Conservation (phyloP, 2,797 vertebrate genomes). For the Tragelaphus eurycerus region DNA sequence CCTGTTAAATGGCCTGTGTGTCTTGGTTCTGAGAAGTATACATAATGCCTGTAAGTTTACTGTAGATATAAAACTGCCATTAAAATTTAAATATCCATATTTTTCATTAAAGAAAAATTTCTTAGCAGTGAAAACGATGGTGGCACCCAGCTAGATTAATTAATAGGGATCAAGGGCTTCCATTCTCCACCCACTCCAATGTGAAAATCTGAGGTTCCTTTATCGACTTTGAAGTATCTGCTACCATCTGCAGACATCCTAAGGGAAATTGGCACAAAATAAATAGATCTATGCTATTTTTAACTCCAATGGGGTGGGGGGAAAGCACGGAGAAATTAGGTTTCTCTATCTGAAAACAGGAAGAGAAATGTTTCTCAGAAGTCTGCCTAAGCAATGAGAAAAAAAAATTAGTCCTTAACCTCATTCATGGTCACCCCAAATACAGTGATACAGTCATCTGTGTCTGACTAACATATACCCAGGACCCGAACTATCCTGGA, state of each 20-base stretch:
- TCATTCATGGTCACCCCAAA: background rate
- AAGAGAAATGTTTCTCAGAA: slow-evolving; percentile 25
- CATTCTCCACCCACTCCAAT: background rate
- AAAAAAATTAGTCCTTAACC: background rate
- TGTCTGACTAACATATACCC: background rate
- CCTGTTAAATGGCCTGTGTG: background rate
- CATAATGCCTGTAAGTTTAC: background rate
- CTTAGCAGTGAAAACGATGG: background rate
- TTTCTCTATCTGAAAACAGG: slow-evolving; percentile 36
- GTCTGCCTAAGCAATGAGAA: background rate
- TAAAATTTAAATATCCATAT: slow-evolving; percentile 30
- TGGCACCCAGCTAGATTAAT: slow-evolving; percentile 22
- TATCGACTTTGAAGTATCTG: slow-evolving; percentile 66
- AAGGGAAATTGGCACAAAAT: slow-evolving; percentile 67
- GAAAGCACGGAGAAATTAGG: slow-evolving; percentile 7
- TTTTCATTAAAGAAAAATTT: background rate
- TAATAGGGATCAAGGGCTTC: slow-evolving; percentile 24
- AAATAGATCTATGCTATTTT: slow-evolving; percentile 61
- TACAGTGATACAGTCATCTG: background rate
- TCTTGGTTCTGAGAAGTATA: slow-evolving; percentile 9
- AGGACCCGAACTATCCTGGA: background rate
- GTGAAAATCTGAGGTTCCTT: slow-evolving; percentile 52
- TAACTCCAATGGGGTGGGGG: background rate
- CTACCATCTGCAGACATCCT: slow-evolving; percentile 70
- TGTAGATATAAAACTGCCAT: background rate